phyloP scores from a whole-genome alignment of 1,140 invertebrate species.

The Penaeus vannamei region DNA sequence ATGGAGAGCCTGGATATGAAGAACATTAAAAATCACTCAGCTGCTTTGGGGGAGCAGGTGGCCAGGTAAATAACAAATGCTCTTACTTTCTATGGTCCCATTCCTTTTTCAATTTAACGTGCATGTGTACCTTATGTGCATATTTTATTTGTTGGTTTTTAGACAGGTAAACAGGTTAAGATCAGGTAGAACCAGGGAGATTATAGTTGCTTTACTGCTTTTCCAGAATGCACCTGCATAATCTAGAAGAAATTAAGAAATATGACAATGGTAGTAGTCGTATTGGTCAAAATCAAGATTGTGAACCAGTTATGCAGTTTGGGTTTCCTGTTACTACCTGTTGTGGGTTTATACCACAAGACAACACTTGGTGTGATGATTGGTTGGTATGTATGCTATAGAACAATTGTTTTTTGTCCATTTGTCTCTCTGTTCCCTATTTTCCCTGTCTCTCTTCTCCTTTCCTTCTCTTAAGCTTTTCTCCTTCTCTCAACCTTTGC shows the following conservation, averaged over 20 bases:
- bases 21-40: conserved; percentile 69
- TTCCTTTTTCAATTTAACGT: too few species aligned
- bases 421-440: too few species aligned
- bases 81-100: too few species aligned
- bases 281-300: conserved; percentile 68
- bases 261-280: not conserved
- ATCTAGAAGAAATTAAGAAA: conserved; percentile 25
- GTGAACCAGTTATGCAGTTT: conserved; percentile 75
- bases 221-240: conserved; percentile 45
- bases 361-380: conserved; percentile 75
- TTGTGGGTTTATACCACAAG: conserved; percentile 75
- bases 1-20: conserved; percentile 77
- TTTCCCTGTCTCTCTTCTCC: too few species aligned
- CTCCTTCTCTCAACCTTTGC: too few species aligned
- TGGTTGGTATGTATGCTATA: conserved; percentile 74
- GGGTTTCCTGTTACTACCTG: conserved; percentile 77
- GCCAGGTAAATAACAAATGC: conserved; percentile 74
- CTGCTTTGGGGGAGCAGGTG: conserved; percentile 57
- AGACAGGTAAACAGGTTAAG: too few species aligned
- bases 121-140: too few species aligned
- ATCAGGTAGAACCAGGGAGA: not conserved
- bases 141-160: too few species aligned
- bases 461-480: too few species aligned
- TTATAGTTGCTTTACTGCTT: not conserved
- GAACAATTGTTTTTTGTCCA: too few species aligned